These are phyloP conservation scores for Sialia sialis DNA, from an alignment of 2,113 vertebrate genomes.

Conservation along the genomic window DNA sequence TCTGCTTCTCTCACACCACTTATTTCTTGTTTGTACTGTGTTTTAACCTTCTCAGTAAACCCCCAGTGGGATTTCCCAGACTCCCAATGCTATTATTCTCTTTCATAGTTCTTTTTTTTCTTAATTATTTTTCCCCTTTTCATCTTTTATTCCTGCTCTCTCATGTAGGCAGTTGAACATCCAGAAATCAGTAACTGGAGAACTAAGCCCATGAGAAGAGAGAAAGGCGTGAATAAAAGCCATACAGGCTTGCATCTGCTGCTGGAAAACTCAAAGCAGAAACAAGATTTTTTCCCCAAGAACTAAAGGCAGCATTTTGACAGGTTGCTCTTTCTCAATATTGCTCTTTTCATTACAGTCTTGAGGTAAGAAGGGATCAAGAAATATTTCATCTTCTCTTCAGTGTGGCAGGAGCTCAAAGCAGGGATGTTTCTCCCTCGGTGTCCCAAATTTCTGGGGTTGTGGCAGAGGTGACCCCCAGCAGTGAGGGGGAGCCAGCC, in stretches of 20 bases:
- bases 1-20: neutral
- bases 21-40: neutral
- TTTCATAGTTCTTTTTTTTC: neutral
- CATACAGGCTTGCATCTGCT: neutral
- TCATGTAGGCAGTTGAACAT: neutral
- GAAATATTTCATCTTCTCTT: neutral
- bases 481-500: neutral
- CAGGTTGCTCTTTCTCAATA: neutral
- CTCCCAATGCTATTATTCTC: neutral
- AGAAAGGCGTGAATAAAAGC: neutral
- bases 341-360: neutral
- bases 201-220: neutral
- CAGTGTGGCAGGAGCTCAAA: neutral
- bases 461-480: neutral
- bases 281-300: neutral
- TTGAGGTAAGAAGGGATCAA: neutral
- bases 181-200: neutral
- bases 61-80: neutral
- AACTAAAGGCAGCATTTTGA: neutral
- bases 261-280: neutral
- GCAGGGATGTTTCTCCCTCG: neutral
- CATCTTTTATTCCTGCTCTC: neutral
- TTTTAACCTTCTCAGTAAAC: neutral
- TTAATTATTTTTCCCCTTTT: neutral
- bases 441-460: fast-evolving